phyloP scores from a whole-genome alignment of 2,888 invertebrate genomes.

The Entomobrya proxima region DNA sequence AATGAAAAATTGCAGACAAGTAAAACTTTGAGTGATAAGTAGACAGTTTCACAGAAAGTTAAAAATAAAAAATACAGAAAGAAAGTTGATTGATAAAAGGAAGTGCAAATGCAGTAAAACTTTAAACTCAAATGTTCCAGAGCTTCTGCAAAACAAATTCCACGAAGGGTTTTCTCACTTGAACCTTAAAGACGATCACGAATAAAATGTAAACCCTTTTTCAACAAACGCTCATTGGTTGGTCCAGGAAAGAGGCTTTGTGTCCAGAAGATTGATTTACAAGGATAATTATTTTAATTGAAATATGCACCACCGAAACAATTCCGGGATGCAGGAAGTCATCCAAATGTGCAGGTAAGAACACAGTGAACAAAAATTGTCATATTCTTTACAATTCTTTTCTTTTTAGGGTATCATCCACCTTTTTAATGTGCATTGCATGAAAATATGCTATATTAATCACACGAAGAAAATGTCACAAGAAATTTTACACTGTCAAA shows the following conservation, averaged over 20 bases:
- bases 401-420: too few relatives aligned
- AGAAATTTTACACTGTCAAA: too few relatives aligned
- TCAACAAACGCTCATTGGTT: background rate
- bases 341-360: conserved; percentile 75
- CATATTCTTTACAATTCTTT: too few relatives aligned
- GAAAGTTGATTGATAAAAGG: background rate
- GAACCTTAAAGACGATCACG: background rate
- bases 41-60: background rate
- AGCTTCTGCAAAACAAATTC: background rate
- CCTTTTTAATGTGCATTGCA: too few relatives aligned
- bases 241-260: background rate
- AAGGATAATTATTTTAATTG: background rate
- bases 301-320: conserved; percentile 69
- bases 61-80: background rate
- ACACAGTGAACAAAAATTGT: too few relatives aligned
- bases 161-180: background rate
- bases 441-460: too few relatives aligned
- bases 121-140: background rate
- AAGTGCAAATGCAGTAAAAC: background rate
- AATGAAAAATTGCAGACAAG: conserved; percentile 24
- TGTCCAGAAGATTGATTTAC: background rate
- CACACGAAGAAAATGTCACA: too few relatives aligned
- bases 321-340: conserved; percentile 74
- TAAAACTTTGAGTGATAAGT: background rate
- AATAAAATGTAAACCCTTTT: conserved; percentile 17